Percentiles rank a stretch among this genome's conserved stretches.
Evolutionary conservation across 1,140 invertebrate species (phyloP).

Genomic region (Phymastichus coffea): DNA sequence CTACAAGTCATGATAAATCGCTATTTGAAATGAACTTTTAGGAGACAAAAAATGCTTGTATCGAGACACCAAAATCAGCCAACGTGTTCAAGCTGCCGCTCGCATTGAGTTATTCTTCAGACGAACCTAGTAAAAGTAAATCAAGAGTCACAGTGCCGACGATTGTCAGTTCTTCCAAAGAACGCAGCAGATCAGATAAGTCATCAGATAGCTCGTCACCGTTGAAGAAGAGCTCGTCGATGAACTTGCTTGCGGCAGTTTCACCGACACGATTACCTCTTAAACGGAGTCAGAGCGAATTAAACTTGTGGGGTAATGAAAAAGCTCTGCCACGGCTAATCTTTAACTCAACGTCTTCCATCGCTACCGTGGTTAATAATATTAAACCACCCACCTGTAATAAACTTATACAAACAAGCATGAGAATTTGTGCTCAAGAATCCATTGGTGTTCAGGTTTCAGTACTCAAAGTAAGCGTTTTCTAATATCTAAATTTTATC

Average conservation of each 20-base stretch:
- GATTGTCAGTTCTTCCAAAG: too few relatives aligned
- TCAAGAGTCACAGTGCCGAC: neutral
- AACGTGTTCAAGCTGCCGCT: slow-evolving; percentile 30
- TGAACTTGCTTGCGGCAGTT: slow-evolving; percentile 42
- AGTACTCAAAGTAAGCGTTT: slow-evolving; percentile 23
- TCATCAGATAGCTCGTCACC: neutral
- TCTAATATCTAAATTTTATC: neutral
- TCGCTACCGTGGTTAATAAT: slow-evolving; percentile 52
- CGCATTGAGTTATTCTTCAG: slow-evolving; percentile 25
- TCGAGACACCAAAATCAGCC: slow-evolving; percentile 32
- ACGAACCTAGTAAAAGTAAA: neutral
- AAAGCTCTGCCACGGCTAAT: slow-evolving; percentile 37
- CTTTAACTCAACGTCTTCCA: slow-evolving; percentile 52
- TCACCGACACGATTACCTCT: slow-evolving; percentile 29
- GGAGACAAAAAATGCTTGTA: neutral
- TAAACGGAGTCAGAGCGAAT: slow-evolving; percentile 52
- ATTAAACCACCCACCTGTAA: slow-evolving; percentile 50
- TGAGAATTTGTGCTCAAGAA: slow-evolving; percentile 35
- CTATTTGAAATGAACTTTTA: too few relatives aligned
- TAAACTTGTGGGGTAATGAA: slow-evolving; percentile 44
- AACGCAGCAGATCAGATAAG: too few relatives aligned
- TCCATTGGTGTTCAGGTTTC: slow-evolving; percentile 52
- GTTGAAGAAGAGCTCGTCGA: slow-evolving; percentile 50
- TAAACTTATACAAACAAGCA: slow-evolving; percentile 51
- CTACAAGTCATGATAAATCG: too few relatives aligned